phyloP scores from a whole-genome alignment of 2,888 invertebrate genomes.

The Phytoseiulus persimilis region DNA sequence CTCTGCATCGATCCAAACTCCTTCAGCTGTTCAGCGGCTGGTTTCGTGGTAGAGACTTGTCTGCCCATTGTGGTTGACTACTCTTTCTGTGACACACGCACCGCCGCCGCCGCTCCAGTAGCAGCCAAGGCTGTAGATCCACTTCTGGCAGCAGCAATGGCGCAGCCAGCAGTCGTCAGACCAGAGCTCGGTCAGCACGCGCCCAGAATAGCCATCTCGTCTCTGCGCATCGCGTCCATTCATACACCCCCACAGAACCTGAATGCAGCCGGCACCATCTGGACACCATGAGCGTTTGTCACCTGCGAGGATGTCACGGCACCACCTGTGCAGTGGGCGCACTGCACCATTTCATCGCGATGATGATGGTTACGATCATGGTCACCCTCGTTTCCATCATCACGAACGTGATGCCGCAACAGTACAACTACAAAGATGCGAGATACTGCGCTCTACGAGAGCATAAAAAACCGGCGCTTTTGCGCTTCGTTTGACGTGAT shows the following conservation, averaged over 20 bases:
- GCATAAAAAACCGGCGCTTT: not conserved
- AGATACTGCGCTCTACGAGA: not conserved
- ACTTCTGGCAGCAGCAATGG: not conserved
- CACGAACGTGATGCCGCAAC: not conserved
- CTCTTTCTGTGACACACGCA: not conserved
- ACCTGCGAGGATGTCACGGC: slow-evolving; percentile 5
- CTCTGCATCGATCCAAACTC: not conserved
- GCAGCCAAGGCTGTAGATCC: not conserved
- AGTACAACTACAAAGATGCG: not conserved
- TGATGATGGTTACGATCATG: not conserved
- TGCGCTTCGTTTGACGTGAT: slow-evolving; percentile 27
- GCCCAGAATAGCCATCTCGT: slow-evolving; percentile 5
- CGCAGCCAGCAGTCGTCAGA: not conserved
- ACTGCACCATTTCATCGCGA: not conserved
- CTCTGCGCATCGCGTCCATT: not conserved
- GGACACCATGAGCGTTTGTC: not conserved
- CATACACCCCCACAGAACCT: not conserved
- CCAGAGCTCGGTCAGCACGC: not conserved
- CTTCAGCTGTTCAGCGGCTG: not conserved
- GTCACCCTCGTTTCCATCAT: not conserved
- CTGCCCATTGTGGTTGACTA: not conserved
- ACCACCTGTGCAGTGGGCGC: slow-evolving; percentile 5
- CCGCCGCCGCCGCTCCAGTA: not conserved
- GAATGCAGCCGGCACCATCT: not conserved
- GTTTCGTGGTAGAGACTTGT: not conserved